Conservation (phyloP, 1,140 invertebrate species). For the Antheraea mylitta region DNA sequence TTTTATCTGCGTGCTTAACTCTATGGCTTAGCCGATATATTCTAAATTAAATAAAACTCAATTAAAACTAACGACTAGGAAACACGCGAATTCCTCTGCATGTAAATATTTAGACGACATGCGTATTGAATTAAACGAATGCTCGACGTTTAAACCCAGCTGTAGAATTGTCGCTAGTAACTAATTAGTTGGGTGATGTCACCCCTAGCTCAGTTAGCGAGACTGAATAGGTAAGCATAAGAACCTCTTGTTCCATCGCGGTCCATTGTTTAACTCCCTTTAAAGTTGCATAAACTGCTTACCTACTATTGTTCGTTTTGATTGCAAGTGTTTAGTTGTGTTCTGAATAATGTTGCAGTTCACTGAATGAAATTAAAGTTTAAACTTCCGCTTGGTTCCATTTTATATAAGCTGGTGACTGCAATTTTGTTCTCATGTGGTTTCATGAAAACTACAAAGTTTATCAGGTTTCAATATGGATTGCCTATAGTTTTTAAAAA, state of each 20-base stretch:
- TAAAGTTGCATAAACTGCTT: background rate
- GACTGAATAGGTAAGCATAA: background rate
- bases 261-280: constrained; percentile 14
- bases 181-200: background rate
- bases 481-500: no score
- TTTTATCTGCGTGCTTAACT: no score
- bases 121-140: background rate
- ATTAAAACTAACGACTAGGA: no score
- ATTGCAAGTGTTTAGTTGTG: background rate
- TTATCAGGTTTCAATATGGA: no score
- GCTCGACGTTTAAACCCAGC: background rate
- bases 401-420: background rate
- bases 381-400: background rate
- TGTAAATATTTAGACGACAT: background rate
- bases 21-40: no score
- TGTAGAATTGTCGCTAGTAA: background rate
- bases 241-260: constrained; percentile 2
- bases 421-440: no score
- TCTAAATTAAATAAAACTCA: no score
- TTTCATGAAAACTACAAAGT: no score
- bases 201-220: background rate
- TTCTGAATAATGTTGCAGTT: background rate
- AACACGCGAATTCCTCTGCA: no score
- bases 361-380: background rate
- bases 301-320: background rate